Percentiles rank a stretch among this genome's conserved stretches.
These are phyloP conservation scores for Zoroaster sp. DNA, from an alignment of 53 echinoderm and acorn worm species.

Conservation along the genomic window DNA sequence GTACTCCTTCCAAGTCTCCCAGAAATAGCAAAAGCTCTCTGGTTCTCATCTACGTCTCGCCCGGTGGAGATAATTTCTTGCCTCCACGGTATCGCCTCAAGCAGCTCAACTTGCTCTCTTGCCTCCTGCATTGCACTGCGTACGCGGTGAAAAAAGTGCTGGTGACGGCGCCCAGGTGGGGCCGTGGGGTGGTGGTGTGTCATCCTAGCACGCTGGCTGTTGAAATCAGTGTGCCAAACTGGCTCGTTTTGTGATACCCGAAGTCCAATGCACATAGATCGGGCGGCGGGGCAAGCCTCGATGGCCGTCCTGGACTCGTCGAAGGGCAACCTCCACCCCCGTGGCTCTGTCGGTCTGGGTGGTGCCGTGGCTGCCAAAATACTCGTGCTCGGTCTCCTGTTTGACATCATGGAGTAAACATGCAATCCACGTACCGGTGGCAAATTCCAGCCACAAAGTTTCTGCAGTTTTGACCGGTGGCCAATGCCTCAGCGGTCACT, in stretches of 20 bases:
- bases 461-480: conserved; percentile 66
- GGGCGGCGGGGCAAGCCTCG: conserved; percentile 72
- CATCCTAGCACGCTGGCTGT: conserved; percentile 73
- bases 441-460: conserved; percentile 70
- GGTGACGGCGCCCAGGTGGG: conserved; percentile 80
- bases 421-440: conserved; percentile 82
- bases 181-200: conserved; percentile 87
- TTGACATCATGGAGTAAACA: conserved; percentile 69
- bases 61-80: conserved; percentile 73
- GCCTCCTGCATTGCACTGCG: conserved; percentile 72
- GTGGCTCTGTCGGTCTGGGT: conserved; percentile 67
- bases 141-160: conserved; percentile 86
- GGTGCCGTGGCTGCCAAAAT: conserved; percentile 63
- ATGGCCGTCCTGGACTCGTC: conserved; percentile 52
- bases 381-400: conserved; percentile 62
- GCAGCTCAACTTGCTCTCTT: conserved; percentile 85
- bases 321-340: conserved; percentile 71
- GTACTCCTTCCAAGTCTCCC: conserved; percentile 77
- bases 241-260: conserved; percentile 75
- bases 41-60: conserved; percentile 66
- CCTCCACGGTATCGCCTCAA: conserved; percentile 68
- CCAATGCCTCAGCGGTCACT: conserved; percentile 71
- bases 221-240: conserved; percentile 70
- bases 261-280: conserved; percentile 76
- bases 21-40: conserved; percentile 65